Evolutionary conservation across 2,113 vertebrate genomes (phyloP), one percentile per base, ranked within the genome.

Genomic region (Odocoileus virginianus): DNA sequence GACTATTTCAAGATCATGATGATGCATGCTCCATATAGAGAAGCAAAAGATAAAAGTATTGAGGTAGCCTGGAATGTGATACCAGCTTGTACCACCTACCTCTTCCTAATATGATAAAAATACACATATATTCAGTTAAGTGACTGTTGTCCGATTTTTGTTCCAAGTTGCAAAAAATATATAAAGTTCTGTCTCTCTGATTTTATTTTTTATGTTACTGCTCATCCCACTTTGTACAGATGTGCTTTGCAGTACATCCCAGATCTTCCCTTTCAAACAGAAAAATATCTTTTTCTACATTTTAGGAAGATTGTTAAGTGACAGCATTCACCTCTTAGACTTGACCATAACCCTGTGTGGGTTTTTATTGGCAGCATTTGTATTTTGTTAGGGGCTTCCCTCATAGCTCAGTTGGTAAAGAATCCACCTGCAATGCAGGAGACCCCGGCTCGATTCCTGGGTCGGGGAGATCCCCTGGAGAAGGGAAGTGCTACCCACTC

Each of bases 401-500:
- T 40, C 67, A 23, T 40, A 71, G 19, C n/a, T 71, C 67, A 71
- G n/a, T 23, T 71, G n/a, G n/a, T 71, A 71, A 40, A 71, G 67
- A 71, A 71, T 71, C 67, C 19, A 40, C 19, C 19, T 71, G n/a
- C 67, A 71, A 3, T 71, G n/a, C 67, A 71, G n/a, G 67, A 40
- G n/a, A 71, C 67, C n/a, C 19, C 0, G 0, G 10, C 23, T 71
- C 0, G 0, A 71, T 71, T 71, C 19, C 67, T 71, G 19, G n/a
- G n/a, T 71, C 1, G 2, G n/a, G 67, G 33, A 71, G 67, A 71
- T 71, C 64, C 64, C 17, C n/a, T 40, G n/a, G n/a, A 71, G n/a
- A 40, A 71, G n/a, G n/a, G 67, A 36, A 71, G 36, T 0, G 9
- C n/a, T 71, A 23, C 67, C 19, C 5, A 36, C n/a, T 36, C 17